A percentile compares a stretch with the other conserved stretches of the same genome.
Conservation (phyloP, 2,888 invertebrate species). For the Helobdella robusta region DNA sequence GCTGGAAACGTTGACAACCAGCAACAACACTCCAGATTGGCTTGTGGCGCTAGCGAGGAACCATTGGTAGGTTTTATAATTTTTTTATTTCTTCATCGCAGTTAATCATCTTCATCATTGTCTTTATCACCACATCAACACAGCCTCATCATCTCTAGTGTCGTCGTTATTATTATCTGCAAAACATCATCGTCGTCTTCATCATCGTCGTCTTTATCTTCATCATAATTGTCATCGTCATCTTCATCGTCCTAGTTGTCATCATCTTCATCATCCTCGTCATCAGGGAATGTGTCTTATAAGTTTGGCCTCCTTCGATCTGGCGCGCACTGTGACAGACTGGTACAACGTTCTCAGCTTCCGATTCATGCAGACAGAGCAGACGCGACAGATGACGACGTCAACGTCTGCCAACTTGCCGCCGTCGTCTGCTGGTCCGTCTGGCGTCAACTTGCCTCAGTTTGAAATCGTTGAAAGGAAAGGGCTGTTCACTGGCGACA, state of each 20-base stretch:
- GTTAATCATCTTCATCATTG: neutral
- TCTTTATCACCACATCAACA: neutral
- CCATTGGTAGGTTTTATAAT: neutral
- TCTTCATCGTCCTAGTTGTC: neutral
- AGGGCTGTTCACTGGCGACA: neutral
- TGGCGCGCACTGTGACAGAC: conserved; percentile 68
- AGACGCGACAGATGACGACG: conserved; percentile 12
- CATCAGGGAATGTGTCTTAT: conserved; percentile 84
- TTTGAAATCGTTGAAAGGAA: no score
- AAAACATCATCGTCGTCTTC: neutral
- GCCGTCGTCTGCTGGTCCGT: neutral
- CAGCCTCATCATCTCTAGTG: neutral
- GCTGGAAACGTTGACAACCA: no score
- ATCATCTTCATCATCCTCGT: neutral
- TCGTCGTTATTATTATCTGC: neutral
- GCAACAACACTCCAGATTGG: no score
- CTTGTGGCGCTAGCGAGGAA: neutral
- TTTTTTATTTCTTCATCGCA: neutral
- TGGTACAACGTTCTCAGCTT: conserved; percentile 91
- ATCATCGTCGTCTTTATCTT: neutral
- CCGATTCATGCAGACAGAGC: conserved; percentile 61
- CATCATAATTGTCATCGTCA: neutral
- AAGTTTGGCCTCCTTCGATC: conserved; percentile 84
- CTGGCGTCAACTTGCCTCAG: no score
- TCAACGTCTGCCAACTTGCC: neutral